Percentiles rank a stretch among this genome's conserved stretches.
Evolutionary conservation across 2,888 invertebrate genomes (phyloP).

Genomic region (Drosophila parthenogenetica): DNA sequence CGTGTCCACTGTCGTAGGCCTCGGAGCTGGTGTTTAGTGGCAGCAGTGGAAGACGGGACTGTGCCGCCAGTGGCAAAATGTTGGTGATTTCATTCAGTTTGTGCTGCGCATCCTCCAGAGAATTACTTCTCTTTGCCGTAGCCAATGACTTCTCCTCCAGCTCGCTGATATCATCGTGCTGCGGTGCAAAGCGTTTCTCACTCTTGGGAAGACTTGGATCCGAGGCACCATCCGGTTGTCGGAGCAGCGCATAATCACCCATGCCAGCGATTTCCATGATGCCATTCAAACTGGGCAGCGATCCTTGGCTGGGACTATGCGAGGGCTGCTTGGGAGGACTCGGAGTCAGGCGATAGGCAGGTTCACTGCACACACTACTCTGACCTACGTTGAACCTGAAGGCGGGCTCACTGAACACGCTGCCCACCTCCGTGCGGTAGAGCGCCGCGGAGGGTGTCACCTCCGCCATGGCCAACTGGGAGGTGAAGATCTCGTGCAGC

Average conservation of each 20-base stretch:
- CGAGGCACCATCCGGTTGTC: constrained; percentile 96
- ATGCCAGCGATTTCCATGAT: constrained; percentile 87
- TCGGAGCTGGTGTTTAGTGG: constrained; percentile 85
- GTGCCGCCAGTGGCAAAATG: constrained; percentile 80
- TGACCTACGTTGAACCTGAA: constrained; percentile 86
- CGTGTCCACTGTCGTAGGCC: constrained; percentile 94
- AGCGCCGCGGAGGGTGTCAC: constrained; percentile 87
- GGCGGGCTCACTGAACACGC: constrained; percentile 85
- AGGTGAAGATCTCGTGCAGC: constrained; percentile 92
- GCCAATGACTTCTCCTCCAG: constrained; percentile 82
- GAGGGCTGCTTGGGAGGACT: constrained; percentile 85
- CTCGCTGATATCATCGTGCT: constrained; percentile 82
- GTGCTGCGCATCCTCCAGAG: constrained; percentile 76
- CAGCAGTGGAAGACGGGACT: constrained; percentile 83
- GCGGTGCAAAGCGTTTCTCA: constrained; percentile 81
- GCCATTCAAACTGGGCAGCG: constrained; percentile 88
- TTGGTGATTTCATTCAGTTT: constrained; percentile 73
- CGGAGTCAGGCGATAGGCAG: constrained; percentile 88
- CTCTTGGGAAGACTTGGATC: constrained; percentile 91
- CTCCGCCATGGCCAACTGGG: constrained; percentile 91
- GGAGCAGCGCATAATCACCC: constrained; percentile 89
- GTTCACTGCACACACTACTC: constrained; percentile 94
- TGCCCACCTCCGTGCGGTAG: constrained; percentile 86
- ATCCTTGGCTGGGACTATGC: constrained; percentile 85
- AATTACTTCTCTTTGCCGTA: constrained; percentile 73